These are phyloP conservation scores for Scyliorhinus canicula DNA, from an alignment of 2,797 vertebrate species.

Conservation along the genomic window DNA sequence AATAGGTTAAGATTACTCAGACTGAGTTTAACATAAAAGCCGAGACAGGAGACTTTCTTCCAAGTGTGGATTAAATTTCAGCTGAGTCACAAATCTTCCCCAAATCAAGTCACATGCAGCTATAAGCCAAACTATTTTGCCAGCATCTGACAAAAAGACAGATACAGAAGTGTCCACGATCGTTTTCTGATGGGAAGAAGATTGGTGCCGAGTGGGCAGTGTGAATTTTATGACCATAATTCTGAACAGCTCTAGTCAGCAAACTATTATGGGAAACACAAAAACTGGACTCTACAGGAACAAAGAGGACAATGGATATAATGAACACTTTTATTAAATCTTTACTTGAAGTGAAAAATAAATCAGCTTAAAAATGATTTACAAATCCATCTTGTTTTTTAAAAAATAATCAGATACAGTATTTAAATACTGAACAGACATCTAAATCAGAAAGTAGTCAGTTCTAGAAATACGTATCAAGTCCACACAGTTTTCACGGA, in stretches of 20 bases:
- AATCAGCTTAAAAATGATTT: slow-evolving; percentile 20
- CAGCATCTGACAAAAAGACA: neutral
- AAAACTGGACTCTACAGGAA: neutral
- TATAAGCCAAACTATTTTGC: neutral
- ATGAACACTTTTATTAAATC: slow-evolving; percentile 2
- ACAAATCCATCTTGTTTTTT: slow-evolving; percentile 20
- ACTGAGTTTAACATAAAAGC: neutral
- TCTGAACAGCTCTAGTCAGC: neutral
- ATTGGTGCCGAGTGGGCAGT: neutral
- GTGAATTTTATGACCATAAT: neutral
- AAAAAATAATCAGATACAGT: neutral
- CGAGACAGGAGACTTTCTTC: neutral
- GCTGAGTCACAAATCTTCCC: no score
- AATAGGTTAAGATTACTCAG: neutral
- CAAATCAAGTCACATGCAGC: neutral
- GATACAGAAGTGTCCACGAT: neutral
- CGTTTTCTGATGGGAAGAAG: neutral
- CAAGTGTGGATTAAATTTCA: neutral
- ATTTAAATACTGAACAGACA: neutral
- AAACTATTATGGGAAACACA: no score
- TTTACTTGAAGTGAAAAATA: slow-evolving; percentile 15
- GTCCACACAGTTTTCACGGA: neutral
- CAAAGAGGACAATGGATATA: slow-evolving; percentile 1
- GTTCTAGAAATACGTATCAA: neutral
- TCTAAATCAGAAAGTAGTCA: neutral